Base-by-base conservation (phyloP, 2,888 invertebrate species). In the Gari tellinella region DNA sequence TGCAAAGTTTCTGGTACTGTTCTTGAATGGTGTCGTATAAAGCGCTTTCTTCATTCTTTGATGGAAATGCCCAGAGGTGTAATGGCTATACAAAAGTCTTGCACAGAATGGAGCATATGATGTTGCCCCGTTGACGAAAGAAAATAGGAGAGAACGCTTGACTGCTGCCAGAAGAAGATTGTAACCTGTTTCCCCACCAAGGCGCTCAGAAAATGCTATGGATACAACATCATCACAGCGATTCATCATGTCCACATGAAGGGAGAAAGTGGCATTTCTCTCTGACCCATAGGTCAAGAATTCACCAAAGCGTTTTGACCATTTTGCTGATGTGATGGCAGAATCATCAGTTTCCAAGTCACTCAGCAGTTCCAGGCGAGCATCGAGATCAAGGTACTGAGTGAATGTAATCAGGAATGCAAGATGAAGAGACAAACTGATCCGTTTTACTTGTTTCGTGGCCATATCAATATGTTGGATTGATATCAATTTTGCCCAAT, bases 141-240 rank as follows among this genome's bases (percentile, higher is more conserved):
- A 55, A 65, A 72, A 77, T 10, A 56, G 46, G 2, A 80, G 60
- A 8, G 77, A 80, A 4, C 21, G 23, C 37, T 81, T 81, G 5
- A 79, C 70, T 4, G 73, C 63, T 10, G 61, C 51, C 0, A 79
- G 53, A 17, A 81, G 52, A 4, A 81, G 62, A 3, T 46, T 19
- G 49, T 81, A 79, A 2, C 78, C 78, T 51, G 8, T 15, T 31
- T 15, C 4, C 12, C 73, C 78, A 14, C 73, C 78, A 14, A 81
- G 45, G 19, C 73, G 52, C 43, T 79, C 81, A 23, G 78, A 55
- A 14, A 76, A 40, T 4, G 63, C 12, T 8, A 79, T 64, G 4
- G 73, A 65, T 17, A 63, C 61, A 10, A 81, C 55, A 19, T 78
- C 64, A 57, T 79, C 73, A 55, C 75, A 78, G n/a, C 79, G 81